Evolutionary conservation across 2,888 invertebrate species (phyloP), one percentile per base, ranked within the genome.

Genomic region (Hololepta plana): DNA sequence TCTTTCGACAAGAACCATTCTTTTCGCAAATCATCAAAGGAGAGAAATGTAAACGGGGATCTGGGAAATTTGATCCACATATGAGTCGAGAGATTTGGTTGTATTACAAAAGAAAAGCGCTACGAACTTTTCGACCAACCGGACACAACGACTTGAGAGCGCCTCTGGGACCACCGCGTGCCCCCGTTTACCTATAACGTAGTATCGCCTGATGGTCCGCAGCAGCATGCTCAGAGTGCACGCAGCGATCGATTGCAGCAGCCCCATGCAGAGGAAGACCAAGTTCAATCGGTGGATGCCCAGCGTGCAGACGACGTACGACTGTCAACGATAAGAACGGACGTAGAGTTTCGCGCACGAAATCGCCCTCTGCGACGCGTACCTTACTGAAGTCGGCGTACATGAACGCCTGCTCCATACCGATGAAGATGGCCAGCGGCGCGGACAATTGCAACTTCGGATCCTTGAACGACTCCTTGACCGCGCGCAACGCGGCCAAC

Each of bases 381-480:
- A 76, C 80, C 64, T 79, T 72, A 46, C 77, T 70, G 51, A 81
- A 82, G 44, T 81, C 81, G 5, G 76, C 72, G 46, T 75, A 70
- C 59, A 84, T 77, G 49, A 82, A 81, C 37, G 79, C 81, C 55
- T 82, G 82, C 49, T 82, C 81, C 31, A 81, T 62, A 32, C 82
- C 82, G 35, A 82, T 79, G 43, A 81, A 84, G 20, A 80, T 59
- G 3, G 77, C 75, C 52, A 82, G 61, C 0, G 82, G 81, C 0
- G 73, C 71, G 2, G 74, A 73, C 17, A 80, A 64, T 38, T 74
- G 61, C 17, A 80, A 53, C 26, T 68, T 59, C 1, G 67, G 63
- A 45, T 75, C 74, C 31, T 60, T 60, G 36, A 71, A 64, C 2
- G 62, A 55, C 17, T 55, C 55, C 28, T 47, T 53, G 42, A 59